These are phyloP conservation scores for Picus viridis DNA, from an alignment of 2,797 vertebrate genomes.

Conservation along the genomic window DNA sequence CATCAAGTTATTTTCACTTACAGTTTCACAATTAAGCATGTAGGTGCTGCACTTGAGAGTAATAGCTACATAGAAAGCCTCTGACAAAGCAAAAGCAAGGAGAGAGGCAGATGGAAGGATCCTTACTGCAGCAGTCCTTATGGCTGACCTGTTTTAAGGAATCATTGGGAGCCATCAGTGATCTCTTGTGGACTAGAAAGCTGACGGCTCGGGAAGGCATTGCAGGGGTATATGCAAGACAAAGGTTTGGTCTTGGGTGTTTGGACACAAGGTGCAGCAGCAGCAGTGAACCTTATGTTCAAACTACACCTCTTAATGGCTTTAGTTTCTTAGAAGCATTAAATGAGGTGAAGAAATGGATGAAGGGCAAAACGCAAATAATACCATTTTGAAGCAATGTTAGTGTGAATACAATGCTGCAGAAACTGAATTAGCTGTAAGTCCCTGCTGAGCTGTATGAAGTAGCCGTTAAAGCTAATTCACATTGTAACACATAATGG, in stretches of 20 bases:
- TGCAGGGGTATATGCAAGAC: not conserved
- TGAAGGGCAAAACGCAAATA: not conserved
- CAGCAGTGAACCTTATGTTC: not conserved
- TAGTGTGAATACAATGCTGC: not conserved
- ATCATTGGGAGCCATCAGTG: constrained; percentile 3
- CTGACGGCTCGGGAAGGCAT: not conserved
- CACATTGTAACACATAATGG: constrained; percentile 32
- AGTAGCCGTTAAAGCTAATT: constrained; percentile 59
- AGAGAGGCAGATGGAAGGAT: not conserved
- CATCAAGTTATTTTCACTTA: constrained; percentile 2
- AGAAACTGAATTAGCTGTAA: constrained; percentile 43
- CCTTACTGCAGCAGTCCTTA: not conserved
- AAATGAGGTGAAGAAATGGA: not conserved
- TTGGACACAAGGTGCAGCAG: not conserved
- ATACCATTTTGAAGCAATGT: not conserved
- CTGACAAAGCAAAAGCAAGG: not conserved
- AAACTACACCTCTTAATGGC: not conserved
- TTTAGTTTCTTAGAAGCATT: not conserved
- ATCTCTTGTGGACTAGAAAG: not conserved
- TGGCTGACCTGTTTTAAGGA: constrained; percentile 49
- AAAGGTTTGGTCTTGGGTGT: not conserved
- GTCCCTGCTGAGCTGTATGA: constrained; percentile 14
- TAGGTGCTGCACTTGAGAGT: not conserved
- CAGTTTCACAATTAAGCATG: not conserved
- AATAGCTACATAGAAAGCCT: not conserved